Conservation (phyloP, 1,140 invertebrate genomes). For the Musca domestica region DNA sequence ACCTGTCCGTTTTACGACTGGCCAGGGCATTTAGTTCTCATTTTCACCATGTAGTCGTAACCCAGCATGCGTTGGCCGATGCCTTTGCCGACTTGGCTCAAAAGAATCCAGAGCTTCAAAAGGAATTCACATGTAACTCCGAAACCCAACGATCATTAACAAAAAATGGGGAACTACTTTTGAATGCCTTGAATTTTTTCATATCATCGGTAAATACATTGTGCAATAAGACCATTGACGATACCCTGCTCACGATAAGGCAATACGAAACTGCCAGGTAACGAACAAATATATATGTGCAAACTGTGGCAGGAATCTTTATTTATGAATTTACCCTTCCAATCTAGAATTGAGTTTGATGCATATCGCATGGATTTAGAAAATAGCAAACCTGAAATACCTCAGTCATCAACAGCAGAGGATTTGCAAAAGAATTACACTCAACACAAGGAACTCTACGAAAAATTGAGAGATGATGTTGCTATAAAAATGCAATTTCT, state of each 20-base stretch:
- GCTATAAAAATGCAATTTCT: slow-evolving; percentile 94
- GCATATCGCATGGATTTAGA: slow-evolving; percentile 93
- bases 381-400: slow-evolving; percentile 63
- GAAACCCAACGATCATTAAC: slow-evolving; percentile 91
- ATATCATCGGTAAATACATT: slow-evolving; percentile 92
- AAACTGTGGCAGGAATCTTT: not conserved
- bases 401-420: slow-evolving; percentile 66
- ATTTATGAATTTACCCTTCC: not conserved
- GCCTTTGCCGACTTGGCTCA: slow-evolving; percentile 94
- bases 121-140: slow-evolving; percentile 93
- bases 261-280: slow-evolving; percentile 90
- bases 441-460: slow-evolving; percentile 84
- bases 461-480: slow-evolving; percentile 86
- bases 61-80: slow-evolving; percentile 60
- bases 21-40: slow-evolving; percentile 82
- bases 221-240: slow-evolving; percentile 95
- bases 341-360: slow-evolving; percentile 88
- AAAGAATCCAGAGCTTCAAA: slow-evolving; percentile 91
- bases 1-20: slow-evolving; percentile 82
- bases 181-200: slow-evolving; percentile 93
- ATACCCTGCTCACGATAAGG: slow-evolving; percentile 88
- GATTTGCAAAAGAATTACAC: slow-evolving; percentile 81
- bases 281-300: not conserved
- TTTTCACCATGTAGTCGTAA: slow-evolving; percentile 85
- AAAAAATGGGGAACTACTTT: slow-evolving; percentile 89